Conservation (phyloP, 2,113 vertebrate genomes). For the Callionymus lyra region DNA sequence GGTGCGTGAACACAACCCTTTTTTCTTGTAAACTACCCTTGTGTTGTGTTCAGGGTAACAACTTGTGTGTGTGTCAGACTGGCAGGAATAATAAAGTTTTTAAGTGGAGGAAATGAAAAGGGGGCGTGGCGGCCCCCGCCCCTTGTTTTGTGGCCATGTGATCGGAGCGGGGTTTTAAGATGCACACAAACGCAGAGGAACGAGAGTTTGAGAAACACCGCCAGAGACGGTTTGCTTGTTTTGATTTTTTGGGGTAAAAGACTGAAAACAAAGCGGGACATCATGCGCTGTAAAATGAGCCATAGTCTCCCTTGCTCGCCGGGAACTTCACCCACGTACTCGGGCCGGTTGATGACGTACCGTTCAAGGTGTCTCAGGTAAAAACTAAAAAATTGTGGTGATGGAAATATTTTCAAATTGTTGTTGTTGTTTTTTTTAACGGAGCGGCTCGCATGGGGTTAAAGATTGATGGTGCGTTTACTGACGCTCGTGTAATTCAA, state of each 20-base stretch:
- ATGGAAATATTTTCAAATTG: neutral
- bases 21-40: too few species aligned
- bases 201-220: too few species aligned
- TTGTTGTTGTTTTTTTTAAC: neutral
- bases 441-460: too few species aligned
- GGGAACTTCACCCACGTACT: slow-evolving; percentile 36
- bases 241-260: neutral
- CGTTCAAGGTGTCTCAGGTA: slow-evolving; percentile 54
- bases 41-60: neutral
- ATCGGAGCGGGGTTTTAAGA: slow-evolving; percentile 28
- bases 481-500: too few species aligned
- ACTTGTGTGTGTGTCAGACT: slow-evolving; percentile 1
- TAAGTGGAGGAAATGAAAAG: neutral
- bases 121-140: slow-evolving; percentile 11
- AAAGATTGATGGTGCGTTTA: too few species aligned
- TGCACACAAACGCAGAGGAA: neutral
- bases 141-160: slow-evolving; percentile 21
- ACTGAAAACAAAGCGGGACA: neutral
- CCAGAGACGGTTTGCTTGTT: too few species aligned
- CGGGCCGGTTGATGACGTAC: slow-evolving; percentile 39
- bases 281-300: slow-evolving; percentile 60
- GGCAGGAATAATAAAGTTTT: neutral
- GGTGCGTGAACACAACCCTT: too few species aligned
- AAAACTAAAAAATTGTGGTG: slow-evolving; percentile 2
- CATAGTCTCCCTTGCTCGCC: slow-evolving; percentile 61